phyloP scores from a whole-genome alignment of 2,888 invertebrate genomes.

The Hypsopygia costalis region DNA sequence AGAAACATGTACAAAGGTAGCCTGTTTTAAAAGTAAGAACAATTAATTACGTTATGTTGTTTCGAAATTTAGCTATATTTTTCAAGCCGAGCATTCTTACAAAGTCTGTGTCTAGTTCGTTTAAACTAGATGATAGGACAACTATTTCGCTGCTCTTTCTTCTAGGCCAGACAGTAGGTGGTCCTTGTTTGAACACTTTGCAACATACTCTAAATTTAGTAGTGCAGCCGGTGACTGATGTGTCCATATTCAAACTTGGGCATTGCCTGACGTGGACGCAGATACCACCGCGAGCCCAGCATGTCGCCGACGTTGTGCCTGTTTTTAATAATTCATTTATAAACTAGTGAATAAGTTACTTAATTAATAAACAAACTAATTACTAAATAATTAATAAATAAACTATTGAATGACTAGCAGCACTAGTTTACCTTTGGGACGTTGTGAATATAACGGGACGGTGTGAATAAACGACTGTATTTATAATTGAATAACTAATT shows the following conservation, averaged over 20 bases:
- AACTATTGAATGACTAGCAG: no score
- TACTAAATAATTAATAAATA: no score
- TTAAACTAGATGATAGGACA: slow-evolving; percentile 13
- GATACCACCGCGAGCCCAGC: slow-evolving; percentile 52
- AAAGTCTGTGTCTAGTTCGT: slow-evolving; percentile 21
- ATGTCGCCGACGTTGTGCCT: slow-evolving; percentile 40
- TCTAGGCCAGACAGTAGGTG: slow-evolving; percentile 27
- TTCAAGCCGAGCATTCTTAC: slow-evolving; percentile 22
- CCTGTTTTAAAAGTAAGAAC: no score
- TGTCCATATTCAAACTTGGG: slow-evolving; percentile 30
- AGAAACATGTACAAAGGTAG: no score
- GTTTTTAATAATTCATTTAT: no score
- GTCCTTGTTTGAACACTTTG: slow-evolving; percentile 19
- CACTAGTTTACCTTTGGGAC: no score
- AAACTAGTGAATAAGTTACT: no score
- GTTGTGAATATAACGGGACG: no score
- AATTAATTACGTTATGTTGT: no score
- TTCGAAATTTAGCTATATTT: slow-evolving; percentile 16
- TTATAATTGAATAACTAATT: no score
- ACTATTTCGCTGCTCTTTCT: slow-evolving; percentile 17
- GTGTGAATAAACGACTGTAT: no score
- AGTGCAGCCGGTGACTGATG: slow-evolving; percentile 38
- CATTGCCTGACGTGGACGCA: slow-evolving; percentile 41
- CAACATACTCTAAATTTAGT: slow-evolving; percentile 44
- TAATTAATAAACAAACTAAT: no score